phyloP scores from a whole-genome alignment of 1,140 invertebrate genomes.

The Bombus confusus region DNA sequence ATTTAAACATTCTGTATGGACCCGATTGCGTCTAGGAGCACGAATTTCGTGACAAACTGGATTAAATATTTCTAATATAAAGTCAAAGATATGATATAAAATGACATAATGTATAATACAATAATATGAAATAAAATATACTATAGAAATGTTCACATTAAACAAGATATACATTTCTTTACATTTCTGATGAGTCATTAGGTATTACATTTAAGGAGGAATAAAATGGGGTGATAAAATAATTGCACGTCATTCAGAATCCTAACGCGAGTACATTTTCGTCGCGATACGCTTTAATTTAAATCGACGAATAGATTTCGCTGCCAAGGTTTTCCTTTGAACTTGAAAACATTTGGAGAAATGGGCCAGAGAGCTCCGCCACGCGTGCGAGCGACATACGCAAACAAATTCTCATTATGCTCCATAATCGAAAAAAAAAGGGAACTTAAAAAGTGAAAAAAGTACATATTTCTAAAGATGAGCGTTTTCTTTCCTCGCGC shows the following conservation, averaged over 20 bases:
- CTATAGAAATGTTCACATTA: background rate
- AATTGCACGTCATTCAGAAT: background rate
- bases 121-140: background rate
- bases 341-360: background rate
- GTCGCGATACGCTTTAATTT: no score
- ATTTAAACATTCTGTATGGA: background rate
- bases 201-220: background rate
- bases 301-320: background rate
- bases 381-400: background rate
- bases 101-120: background rate
- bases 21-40: no score
- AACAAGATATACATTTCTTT: background rate
- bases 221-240: constrained; percentile 7
- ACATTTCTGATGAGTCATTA: background rate
- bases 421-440: background rate
- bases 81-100: no score
- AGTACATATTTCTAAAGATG: background rate
- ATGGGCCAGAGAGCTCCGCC: background rate
- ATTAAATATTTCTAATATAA: no score
- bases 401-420: constrained; percentile 7
- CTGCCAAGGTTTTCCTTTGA: background rate
- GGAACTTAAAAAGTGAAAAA: no score
- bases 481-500: no score
- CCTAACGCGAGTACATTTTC: background rate
- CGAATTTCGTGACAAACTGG: no score